Conservation (phyloP, 2,888 invertebrate species). For the Hecatera dysodea region DNA sequence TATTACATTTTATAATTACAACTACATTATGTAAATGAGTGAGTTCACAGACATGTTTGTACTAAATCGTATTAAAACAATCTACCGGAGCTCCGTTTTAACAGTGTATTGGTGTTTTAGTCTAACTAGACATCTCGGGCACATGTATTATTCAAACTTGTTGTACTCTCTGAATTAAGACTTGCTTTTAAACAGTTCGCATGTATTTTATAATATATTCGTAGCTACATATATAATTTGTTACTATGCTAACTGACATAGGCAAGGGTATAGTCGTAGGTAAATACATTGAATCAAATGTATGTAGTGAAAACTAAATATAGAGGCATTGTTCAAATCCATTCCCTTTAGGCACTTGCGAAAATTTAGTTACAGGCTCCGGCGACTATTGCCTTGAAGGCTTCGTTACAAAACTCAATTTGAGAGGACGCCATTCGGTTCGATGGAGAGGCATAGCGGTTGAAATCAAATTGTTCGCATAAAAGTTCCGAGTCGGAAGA, state of each 20-base stretch:
- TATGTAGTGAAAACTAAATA: slow-evolving; percentile 31
- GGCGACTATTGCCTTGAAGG: slow-evolving; percentile 71
- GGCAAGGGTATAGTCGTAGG: not conserved
- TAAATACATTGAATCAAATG: slow-evolving; percentile 5
- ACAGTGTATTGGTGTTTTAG: slow-evolving; percentile 38
- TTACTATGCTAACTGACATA: not conserved
- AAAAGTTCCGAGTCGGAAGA: slow-evolving; percentile 55
- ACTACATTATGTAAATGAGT: slow-evolving; percentile 36
- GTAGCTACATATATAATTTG: slow-evolving; percentile 1
- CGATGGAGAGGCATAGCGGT: slow-evolving; percentile 72
- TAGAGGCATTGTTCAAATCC: slow-evolving; percentile 61
- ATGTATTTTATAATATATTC: slow-evolving; percentile 1
- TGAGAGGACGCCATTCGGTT: slow-evolving; percentile 70
- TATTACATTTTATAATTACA: slow-evolving; percentile 14
- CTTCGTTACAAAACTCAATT: slow-evolving; percentile 78
- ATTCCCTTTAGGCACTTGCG: slow-evolving; percentile 60
- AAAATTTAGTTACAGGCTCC: slow-evolving; percentile 71
- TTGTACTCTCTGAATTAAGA: slow-evolving; percentile 22
- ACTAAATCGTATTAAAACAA: slow-evolving; percentile 44
- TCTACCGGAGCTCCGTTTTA: slow-evolving; percentile 25
- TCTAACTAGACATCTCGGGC: slow-evolving; percentile 21
- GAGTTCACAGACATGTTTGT: slow-evolving; percentile 36
- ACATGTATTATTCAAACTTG: slow-evolving; percentile 45
- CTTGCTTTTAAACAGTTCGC: slow-evolving; percentile 14
- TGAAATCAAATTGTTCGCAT: slow-evolving; percentile 70